A percentile compares a stretch with the other conserved stretches of the same genome.
Conservation (phyloP, 2,888 invertebrate genomes). For the Oscheius sp. region DNA sequence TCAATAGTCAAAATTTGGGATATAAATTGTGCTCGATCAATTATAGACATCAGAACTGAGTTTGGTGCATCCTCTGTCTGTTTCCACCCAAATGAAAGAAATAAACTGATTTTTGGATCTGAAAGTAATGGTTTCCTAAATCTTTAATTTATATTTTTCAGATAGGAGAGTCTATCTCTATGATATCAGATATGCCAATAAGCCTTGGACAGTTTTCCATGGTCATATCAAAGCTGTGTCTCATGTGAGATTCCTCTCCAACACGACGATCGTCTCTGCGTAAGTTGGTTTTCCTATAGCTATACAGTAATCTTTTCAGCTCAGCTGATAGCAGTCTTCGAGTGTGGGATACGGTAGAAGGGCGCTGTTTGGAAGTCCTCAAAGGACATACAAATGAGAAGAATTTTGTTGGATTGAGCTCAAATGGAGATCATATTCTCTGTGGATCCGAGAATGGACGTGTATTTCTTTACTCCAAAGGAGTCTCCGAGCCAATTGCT, state of each 20-base stretch:
- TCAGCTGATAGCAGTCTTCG: conserved; percentile 90
- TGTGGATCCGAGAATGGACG: conserved; percentile 95
- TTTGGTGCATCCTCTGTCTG: conserved; percentile 95
- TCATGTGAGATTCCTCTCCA: conserved; percentile 88
- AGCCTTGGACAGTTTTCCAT: conserved; percentile 83
- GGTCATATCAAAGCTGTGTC: conserved; percentile 93
- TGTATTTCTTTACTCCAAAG: conserved; percentile 88
- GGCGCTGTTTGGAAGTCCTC: conserved; percentile 80
- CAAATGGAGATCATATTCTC: conserved; percentile 89
- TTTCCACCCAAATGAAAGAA: conserved; percentile 84
- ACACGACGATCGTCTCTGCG: conserved; percentile 86
- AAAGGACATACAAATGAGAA: conserved; percentile 92
- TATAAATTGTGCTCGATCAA: conserved; percentile 84
- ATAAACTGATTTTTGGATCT: conserved; percentile 91
- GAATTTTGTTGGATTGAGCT: conserved; percentile 92
- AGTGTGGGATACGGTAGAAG: conserved; percentile 83
- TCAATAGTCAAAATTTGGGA: conserved; percentile 91
- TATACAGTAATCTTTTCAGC: conserved; percentile 59
- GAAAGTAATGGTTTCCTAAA: conserved; percentile 74
- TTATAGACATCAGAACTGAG: conserved; percentile 87
- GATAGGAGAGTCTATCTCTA: conserved; percentile 96
- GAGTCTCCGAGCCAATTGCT: conserved; percentile 84
- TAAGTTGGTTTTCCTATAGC: conserved; percentile 58
- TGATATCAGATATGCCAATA: conserved; percentile 85
- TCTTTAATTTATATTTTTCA: conserved; percentile 42